These are phyloP conservation scores for Pandemis corylana DNA, from an alignment of 2,888 invertebrate genomes.

Conservation along the genomic window DNA sequence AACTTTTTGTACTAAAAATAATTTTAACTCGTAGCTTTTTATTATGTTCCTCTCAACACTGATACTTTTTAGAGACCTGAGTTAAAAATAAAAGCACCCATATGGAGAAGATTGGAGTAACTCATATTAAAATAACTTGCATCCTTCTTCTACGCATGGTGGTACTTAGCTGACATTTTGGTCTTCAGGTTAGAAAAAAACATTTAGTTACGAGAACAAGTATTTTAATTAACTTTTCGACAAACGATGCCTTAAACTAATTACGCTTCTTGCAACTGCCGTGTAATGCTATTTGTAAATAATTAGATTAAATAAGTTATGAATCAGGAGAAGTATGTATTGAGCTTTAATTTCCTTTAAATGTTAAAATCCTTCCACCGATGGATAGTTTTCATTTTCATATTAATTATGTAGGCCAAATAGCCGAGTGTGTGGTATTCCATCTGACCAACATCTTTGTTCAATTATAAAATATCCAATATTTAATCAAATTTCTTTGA, in stretches of 20 bases:
- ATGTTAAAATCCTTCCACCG: slow-evolving; percentile 1
- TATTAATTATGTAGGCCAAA: background rate
- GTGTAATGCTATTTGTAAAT: background rate
- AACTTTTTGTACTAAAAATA: background rate
- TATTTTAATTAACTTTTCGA: background rate
- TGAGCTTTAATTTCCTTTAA: slow-evolving; percentile 14
- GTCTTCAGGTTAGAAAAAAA: background rate
- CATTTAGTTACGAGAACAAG: background rate
- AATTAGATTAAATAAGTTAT: slow-evolving; percentile 6
- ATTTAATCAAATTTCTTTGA: too few relatives aligned
- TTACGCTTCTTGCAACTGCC: slow-evolving; percentile 3
- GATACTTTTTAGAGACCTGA: background rate
- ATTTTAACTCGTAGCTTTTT: background rate
- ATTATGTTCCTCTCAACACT: background rate
- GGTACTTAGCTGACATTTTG: too few relatives aligned
- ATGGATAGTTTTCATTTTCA: background rate
- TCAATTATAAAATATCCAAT: too few relatives aligned
- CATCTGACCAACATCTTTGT: too few relatives aligned
- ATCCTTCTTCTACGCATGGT: too few relatives aligned
- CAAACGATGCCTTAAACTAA: background rate
- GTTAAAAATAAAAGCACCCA: too few relatives aligned
- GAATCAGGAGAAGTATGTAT: slow-evolving; percentile 7
- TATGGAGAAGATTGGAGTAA: too few relatives aligned
- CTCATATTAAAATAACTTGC: too few relatives aligned
- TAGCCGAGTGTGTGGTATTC: background rate